These are phyloP conservation scores for Seira musarum DNA, from an alignment of 2,888 invertebrate genomes.

Conservation along the genomic window DNA sequence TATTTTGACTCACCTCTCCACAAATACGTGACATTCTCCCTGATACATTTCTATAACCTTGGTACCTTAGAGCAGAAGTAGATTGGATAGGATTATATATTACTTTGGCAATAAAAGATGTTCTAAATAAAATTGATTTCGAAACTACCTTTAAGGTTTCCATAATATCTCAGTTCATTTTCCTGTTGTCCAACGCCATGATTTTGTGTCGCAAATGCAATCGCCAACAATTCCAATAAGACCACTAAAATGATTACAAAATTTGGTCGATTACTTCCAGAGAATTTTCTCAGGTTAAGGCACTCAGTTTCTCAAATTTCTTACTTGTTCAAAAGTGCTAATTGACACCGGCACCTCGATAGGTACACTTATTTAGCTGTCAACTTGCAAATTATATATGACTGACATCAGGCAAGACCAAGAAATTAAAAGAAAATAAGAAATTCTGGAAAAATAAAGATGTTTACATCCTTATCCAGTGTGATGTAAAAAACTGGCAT, in stretches of 20 bases:
- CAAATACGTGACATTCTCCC: constrained; percentile 42
- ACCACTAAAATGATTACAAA: constrained; percentile 29
- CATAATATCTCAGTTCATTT: constrained; percentile 27
- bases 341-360: too few species aligned
- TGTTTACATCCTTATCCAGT: too few species aligned
- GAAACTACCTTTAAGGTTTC: constrained; percentile 32
- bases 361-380: too few species aligned
- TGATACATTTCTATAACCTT: constrained; percentile 42
- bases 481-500: too few species aligned
- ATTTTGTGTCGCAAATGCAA: constrained; percentile 35
- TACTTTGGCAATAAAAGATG: background rate
- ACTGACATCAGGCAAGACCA: too few species aligned
- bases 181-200: background rate
- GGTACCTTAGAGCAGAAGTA: background rate
- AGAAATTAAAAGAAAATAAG: too few species aligned
- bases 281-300: background rate
- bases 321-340: too few species aligned
- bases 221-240: constrained; percentile 36
- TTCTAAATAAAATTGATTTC: too few species aligned
- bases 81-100: background rate
- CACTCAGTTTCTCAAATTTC: background rate
- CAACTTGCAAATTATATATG: too few species aligned
- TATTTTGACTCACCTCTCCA: constrained; percentile 25
- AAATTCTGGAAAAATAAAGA: too few species aligned
- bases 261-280: background rate